A percentile compares a stretch with the other conserved stretches of the same genome.
Conservation (phyloP, 1,140 invertebrate genomes). For the Zaprionus kolodkinae region DNA sequence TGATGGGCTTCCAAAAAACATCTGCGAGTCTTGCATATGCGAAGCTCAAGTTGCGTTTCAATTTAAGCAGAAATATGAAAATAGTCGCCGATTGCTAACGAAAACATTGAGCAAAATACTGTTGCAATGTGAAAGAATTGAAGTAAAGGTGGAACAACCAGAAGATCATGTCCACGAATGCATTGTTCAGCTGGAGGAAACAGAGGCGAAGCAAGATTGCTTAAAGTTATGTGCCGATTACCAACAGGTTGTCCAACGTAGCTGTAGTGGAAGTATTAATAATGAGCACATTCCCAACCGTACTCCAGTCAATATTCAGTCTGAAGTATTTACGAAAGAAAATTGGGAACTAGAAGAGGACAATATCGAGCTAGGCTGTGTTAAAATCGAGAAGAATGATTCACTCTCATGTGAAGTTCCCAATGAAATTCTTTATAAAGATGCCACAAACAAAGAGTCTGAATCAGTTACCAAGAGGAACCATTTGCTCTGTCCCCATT, state of each 20-base stretch:
- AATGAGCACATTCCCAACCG: no score
- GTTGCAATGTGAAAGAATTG: neutral
- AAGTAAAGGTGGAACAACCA: constrained; percentile 4
- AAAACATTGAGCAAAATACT: neutral
- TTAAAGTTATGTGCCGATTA: neutral
- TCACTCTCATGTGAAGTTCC: neutral
- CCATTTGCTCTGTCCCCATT: constrained; percentile 30
- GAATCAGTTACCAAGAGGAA: neutral
- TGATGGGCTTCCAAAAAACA: constrained; percentile 27
- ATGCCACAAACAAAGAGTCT: neutral
- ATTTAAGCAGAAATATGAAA: constrained; percentile 32
- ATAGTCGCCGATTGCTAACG: constrained; percentile 12
- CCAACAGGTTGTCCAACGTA: neutral
- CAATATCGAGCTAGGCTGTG: constrained; percentile 16
- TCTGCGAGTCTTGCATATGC: constrained; percentile 30
- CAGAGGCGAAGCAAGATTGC: neutral
- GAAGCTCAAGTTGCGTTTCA: constrained; percentile 24
- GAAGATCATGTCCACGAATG: neutral
- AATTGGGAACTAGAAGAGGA: constrained; percentile 19
- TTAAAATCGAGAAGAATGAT: constrained; percentile 20
- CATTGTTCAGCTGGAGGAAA: neutral
- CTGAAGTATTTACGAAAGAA: constrained; percentile 19
- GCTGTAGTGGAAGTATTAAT: neutral
- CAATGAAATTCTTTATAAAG: neutral
- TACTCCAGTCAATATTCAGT: constrained; percentile 4